Conservation (phyloP, 2,113 vertebrate species). For the rabbit (Oryctolagus cuniculus) region mOryCun1.1 NC_091437.1:49010501-49011000, state of each 20-base stretch:
- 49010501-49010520: not conserved
- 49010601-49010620: slow-evolving; percentile 69
- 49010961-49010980: not conserved
- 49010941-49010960: not conserved
- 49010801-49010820: not conserved
- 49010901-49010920: not conserved
- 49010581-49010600: not conserved
- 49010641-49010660: slow-evolving; percentile 65
- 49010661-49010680: slow-evolving; percentile 33
- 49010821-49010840: not conserved
- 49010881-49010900: not conserved
- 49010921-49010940: not conserved
- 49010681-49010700: slow-evolving; percentile 62
- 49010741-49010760: slow-evolving; percentile 30
- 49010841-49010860: not conserved
- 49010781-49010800: not conserved
- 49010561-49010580: not conserved
- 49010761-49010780: slow-evolving; percentile 1
- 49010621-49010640: slow-evolving; percentile 68
- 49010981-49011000: not conserved
- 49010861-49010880: not conserved
- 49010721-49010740: slow-evolving; percentile 72
- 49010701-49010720: slow-evolving; percentile 70
- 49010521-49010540: not conserved
- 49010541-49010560: slow-evolving; percentile 21